These are phyloP conservation scores for Cotesia congregata DNA, from an alignment of 2,888 invertebrate species.

Conservation along the genomic window DNA sequence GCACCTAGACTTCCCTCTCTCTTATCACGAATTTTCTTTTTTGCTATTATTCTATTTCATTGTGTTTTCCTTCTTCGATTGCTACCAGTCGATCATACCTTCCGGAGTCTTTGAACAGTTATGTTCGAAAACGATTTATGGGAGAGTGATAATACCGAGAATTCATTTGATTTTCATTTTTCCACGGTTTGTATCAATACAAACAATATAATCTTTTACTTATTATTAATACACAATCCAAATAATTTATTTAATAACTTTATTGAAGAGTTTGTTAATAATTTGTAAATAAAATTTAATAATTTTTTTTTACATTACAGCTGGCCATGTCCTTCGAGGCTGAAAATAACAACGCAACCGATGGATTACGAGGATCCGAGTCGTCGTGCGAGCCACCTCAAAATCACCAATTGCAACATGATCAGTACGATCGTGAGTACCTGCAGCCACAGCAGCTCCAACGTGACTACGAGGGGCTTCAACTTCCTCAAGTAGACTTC, in stretches of 20 bases:
- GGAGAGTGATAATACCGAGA: not conserved
- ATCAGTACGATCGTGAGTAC: conserved; percentile 31
- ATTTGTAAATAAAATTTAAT: not conserved
- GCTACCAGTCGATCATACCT: not conserved
- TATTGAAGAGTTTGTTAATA: conserved; percentile 3
- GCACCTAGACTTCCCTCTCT: not conserved
- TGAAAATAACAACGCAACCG: conserved; percentile 49
- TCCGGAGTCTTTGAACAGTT: not conserved
- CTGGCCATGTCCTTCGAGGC: conserved; percentile 53
- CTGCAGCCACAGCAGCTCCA: conserved; percentile 31
- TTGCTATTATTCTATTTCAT: not conserved
- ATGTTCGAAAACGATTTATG: not conserved
- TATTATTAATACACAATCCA: not conserved
- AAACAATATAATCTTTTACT: not conserved
- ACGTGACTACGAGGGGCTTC: not conserved
- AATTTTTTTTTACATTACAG: conserved; percentile 46
- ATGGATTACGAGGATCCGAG: conserved; percentile 43
- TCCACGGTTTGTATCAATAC: conserved; percentile 21
- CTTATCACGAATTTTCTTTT: not conserved
- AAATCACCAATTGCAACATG: conserved; percentile 37
- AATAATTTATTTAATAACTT: not conserved
- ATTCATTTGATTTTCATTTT: conserved; percentile 3
- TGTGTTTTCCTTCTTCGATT: not conserved
- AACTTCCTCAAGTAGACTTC: conserved; percentile 34
- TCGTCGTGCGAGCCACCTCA: conserved; percentile 48